phyloP scores from a whole-genome alignment of 2,888 invertebrate species.

The Eupsilia transversa region DNA sequence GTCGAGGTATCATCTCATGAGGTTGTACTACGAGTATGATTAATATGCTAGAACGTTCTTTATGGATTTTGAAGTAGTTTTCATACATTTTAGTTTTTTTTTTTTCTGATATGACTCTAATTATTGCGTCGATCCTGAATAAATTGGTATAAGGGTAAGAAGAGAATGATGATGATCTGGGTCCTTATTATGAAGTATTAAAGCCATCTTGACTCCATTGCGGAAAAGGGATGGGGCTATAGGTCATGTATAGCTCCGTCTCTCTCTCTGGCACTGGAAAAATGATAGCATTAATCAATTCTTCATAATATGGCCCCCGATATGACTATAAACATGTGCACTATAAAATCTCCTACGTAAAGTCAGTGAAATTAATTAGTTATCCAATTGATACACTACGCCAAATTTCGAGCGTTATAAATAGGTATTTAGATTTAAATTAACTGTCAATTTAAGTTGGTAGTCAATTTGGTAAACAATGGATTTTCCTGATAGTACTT shows the following conservation, averaged over 20 bases:
- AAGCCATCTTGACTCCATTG: no score
- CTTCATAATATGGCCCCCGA: no score
- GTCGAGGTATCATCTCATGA: conserved; percentile 10
- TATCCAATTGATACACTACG: no score
- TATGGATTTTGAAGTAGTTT: conserved; percentile 31
- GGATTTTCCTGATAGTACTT: no score
- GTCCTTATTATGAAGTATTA: no score
- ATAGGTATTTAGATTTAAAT: no score
- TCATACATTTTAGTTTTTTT: neutral
- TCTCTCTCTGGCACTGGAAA: no score
- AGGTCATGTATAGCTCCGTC: no score
- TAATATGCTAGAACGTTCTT: conserved; percentile 7
- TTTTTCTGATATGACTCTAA: neutral
- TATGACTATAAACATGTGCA: neutral
- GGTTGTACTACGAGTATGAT: conserved; percentile 12
- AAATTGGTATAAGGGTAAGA: neutral
- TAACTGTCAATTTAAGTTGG: neutral
- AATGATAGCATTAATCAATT: no score
- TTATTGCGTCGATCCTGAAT: neutral
- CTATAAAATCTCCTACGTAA: neutral
- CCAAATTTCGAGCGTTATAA: no score
- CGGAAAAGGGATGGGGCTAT: no score
- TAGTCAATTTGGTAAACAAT: neutral
- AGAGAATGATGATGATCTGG: neutral
- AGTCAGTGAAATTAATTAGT: no score